Evolutionary conservation across 2,113 vertebrate genomes (phyloP), one percentile per base, ranked within the genome.

Genomic region (Centropus bengalensis): DNA sequence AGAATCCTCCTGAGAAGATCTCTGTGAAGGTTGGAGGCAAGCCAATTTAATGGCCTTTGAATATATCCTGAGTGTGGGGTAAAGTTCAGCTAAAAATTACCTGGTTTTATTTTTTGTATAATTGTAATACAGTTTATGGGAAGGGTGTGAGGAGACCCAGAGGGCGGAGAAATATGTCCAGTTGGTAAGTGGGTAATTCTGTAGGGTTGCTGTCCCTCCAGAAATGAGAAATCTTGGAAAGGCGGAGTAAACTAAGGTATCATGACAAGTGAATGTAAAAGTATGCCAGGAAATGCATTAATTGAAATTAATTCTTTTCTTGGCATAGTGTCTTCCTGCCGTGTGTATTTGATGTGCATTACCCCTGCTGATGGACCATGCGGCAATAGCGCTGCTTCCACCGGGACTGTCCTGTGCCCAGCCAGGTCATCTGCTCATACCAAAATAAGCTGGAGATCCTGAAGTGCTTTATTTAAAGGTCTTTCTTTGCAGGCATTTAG

Each of bases 241-340:
- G 79, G 21, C 6, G 15, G 88, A 66, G 86, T 89, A 87, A 96
- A 80, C 88, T 93, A 95, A 96, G 97, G 95, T 96, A 91, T 79
- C 74, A 94, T 98, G 99, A 99, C 98, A 96, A 97, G 97, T 99
- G 99, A 99, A 99, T 99, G 99, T 99, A 98, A 98, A 97, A 95
- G 97, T 98, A 97, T 96, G 98, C 98, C 98, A 98, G 98, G 98
- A 94, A 96, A 96, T 88, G 94, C 88, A 93, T 45, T 45, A 45
- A 45, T 45, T 82, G 45, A 70, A 80, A 69, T 56, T 45, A 80
- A 14, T 67, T 24, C 32, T 56, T 60, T n/a, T 93, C 90, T 87
- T 38, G 88, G 93, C 83, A 66, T 91, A 30, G 33, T 1, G 45
- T 85, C 94, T 95, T 97, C 96, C 94, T 93, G 93, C 93, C 42